phyloP scores from a whole-genome alignment of 2,888 invertebrate species.

The Aradus depressus region DNA sequence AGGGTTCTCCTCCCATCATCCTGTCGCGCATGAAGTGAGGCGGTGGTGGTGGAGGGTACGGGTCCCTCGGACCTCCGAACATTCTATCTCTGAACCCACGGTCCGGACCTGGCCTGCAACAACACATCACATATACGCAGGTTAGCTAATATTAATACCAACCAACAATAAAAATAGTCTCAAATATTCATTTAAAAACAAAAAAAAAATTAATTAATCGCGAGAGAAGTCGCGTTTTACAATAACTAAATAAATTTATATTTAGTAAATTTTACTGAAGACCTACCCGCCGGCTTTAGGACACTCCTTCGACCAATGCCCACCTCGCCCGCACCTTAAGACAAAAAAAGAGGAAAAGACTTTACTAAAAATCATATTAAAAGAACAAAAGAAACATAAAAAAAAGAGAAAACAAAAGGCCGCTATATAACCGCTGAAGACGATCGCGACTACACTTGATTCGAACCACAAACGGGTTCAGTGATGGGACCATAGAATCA shows the following conservation, averaged over 20 bases:
- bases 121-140: not conserved
- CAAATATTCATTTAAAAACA: not conserved
- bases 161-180: not conserved
- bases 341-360: slow-evolving; percentile 26
- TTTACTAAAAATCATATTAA: too few species aligned
- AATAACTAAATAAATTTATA: too few species aligned
- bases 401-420: not conserved
- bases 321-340: slow-evolving; percentile 72
- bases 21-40: slow-evolving; percentile 83
- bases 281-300: slow-evolving; percentile 50
- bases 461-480: too few species aligned
- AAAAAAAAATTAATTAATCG: slow-evolving; percentile 1
- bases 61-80: slow-evolving; percentile 80
- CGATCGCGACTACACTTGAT: too few species aligned
- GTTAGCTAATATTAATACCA: not conserved
- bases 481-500: too few species aligned
- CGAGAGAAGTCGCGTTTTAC: too few species aligned
- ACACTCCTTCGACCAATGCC: slow-evolving; percentile 95
- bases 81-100: slow-evolving; percentile 61
- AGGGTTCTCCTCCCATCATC: slow-evolving; percentile 54
- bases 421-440: too few species aligned
- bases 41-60: slow-evolving; percentile 79
- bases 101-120: slow-evolving; percentile 37
- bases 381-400: not conserved
- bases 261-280: slow-evolving; percentile 7